A percentile compares a stretch with the other conserved stretches of the same genome.
Evolutionary conservation across 1,140 invertebrate genomes (phyloP).

Genomic region (Drosophila subpulchrella): DNA sequence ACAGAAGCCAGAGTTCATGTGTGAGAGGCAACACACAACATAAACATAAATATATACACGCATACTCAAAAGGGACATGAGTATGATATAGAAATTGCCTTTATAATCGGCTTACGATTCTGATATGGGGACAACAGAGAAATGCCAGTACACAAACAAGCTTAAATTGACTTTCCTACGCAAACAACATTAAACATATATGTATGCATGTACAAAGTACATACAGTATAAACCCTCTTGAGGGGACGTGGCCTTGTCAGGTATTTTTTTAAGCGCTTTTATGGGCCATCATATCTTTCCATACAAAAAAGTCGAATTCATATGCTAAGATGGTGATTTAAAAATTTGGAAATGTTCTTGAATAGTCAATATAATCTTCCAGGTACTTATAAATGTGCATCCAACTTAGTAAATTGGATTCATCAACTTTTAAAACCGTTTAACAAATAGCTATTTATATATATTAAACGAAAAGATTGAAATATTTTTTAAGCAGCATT

Average conservation of each 20-base stretch:
- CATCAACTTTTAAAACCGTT: neutral
- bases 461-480: neutral
- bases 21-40: constrained; percentile 24
- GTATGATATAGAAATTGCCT: constrained; percentile 54
- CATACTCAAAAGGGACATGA: constrained; percentile 20
- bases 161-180: constrained; percentile 50
- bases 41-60: constrained; percentile 18
- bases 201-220: neutral
- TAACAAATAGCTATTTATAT: too few relatives aligned
- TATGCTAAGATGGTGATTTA: neutral
- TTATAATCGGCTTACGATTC: constrained; percentile 56
- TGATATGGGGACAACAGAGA: constrained; percentile 46
- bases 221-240: constrained; percentile 2
- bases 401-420: neutral
- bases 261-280: constrained; percentile 23
- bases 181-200: constrained; percentile 36
- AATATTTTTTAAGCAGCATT: neutral
- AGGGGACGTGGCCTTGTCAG: neutral
- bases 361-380: neutral
- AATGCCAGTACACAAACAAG: constrained; percentile 45
- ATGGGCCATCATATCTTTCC: neutral
- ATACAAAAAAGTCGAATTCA: neutral
- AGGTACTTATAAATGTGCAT: neutral
- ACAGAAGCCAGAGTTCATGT: constrained; percentile 61
- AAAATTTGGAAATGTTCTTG: neutral